Conservation (phyloP, 2,797 vertebrate species). For the Pseudochaenichthys georgianus region DNA sequence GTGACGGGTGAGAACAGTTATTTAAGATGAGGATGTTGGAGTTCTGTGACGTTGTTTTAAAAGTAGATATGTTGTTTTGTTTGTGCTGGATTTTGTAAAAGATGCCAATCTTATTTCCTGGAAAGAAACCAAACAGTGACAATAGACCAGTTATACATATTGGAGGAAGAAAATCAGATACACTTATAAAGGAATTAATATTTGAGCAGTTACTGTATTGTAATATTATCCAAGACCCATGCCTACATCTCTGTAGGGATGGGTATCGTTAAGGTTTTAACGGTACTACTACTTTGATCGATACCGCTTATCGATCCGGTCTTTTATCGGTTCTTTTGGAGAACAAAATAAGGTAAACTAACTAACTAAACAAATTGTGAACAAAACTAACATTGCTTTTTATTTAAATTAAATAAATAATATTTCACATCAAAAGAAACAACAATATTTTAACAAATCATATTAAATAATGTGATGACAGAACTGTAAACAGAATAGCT, state of each 20-base stretch:
- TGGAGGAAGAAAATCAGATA: not conserved
- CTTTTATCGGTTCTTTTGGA: too few species aligned
- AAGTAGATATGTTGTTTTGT: not conserved
- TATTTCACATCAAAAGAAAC: too few species aligned
- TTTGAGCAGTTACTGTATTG: slow-evolving; percentile 3
- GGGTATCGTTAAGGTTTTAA: too few species aligned
- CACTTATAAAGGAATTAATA: not conserved
- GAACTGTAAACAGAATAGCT: too few species aligned
- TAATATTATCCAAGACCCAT: not conserved
- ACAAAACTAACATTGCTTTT: too few species aligned
- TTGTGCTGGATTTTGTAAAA: not conserved
- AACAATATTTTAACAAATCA: too few species aligned
- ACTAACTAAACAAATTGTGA: too few species aligned
- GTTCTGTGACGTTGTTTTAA: not conserved
- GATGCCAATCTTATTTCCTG: slow-evolving; percentile 5
- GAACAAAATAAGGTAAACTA: too few species aligned
- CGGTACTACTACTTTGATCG: too few species aligned
- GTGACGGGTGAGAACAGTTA: not conserved
- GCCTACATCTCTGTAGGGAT: not conserved
- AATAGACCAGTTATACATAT: not conserved
- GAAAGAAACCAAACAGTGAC: not conserved
- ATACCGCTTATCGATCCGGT: too few species aligned
- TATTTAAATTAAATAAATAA: too few species aligned
- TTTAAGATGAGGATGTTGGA: not conserved
- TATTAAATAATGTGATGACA: too few species aligned